Percentiles rank a stretch among this genome's conserved stretches.
These are phyloP conservation scores for Streptopelia turtur DNA, from an alignment of 2,797 vertebrate species.

Conservation along the genomic window DNA sequence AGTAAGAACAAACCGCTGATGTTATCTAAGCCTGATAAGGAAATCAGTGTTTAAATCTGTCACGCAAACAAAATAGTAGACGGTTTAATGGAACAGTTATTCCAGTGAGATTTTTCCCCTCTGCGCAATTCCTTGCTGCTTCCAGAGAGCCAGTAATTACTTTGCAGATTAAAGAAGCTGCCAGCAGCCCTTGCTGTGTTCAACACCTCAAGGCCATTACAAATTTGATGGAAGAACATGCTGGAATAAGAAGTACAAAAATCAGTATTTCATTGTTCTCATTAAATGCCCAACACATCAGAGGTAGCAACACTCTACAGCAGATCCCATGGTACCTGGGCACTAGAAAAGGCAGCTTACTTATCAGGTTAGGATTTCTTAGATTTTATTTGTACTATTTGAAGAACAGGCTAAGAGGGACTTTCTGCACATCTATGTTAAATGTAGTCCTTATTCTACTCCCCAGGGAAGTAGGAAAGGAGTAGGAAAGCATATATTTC, in stretches of 20 bases:
- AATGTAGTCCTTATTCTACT: background rate
- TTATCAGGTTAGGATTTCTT: background rate
- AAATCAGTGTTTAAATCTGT: constrained; percentile 27
- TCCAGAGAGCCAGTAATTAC: background rate
- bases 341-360: background rate
- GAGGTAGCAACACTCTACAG: background rate
- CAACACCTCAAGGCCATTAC: background rate
- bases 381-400: background rate
- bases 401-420: background rate
- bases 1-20: constrained; percentile 1
- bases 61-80: background rate
- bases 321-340: background rate
- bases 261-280: background rate
- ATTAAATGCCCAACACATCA: background rate
- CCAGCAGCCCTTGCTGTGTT: constrained; percentile 10
- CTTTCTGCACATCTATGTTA: background rate
- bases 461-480: background rate
- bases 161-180: constrained; percentile 14
- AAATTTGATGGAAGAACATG: background rate
- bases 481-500: background rate
- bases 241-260: background rate
- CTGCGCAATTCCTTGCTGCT: background rate
- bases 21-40: background rate
- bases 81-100: background rate
- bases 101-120: background rate